Conservation (phyloP, 2,113 vertebrate species). For the Labrus mixtus region DNA sequence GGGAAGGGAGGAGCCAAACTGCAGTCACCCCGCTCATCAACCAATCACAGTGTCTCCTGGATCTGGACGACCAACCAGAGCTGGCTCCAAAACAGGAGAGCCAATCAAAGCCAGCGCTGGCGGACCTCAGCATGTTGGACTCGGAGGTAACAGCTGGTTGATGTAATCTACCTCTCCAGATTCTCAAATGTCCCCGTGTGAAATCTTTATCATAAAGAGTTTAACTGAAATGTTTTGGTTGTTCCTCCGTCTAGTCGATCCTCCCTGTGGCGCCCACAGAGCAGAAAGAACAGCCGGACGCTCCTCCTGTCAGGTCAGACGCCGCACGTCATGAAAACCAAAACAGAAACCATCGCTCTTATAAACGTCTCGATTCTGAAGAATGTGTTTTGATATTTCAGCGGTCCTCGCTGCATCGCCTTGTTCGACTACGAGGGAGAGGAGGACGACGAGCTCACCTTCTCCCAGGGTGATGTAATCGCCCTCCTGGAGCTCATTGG, state of each 20-base stretch:
- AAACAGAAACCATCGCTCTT: too few relatives aligned
- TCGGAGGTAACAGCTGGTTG: conserved; percentile 36
- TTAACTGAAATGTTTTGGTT: neutral
- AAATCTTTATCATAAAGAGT: too few relatives aligned
- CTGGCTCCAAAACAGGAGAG: neutral
- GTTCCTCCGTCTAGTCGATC: conserved; percentile 52
- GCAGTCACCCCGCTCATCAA: conserved; percentile 36
- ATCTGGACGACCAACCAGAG: conserved; percentile 56
- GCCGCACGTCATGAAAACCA: neutral
- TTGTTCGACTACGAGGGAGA: conserved; percentile 91
- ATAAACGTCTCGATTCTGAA: neutral
- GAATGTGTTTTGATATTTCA: conserved; percentile 13
- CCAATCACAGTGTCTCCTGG: conserved; percentile 58
- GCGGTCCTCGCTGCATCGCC: conserved; percentile 86
- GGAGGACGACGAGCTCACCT: conserved; percentile 91
- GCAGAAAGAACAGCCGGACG: conserved; percentile 72
- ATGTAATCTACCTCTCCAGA: too few relatives aligned
- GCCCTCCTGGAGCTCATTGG: conserved; percentile 86
- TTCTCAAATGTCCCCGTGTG: too few relatives aligned
- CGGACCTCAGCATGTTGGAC: conserved; percentile 38
- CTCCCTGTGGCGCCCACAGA: conserved; percentile 57
- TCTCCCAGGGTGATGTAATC: conserved; percentile 91
- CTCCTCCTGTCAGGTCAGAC: conserved; percentile 76
- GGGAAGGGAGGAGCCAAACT: conserved; percentile 57
- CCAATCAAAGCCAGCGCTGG: conserved; percentile 46